Evolutionary conservation across 2,888 invertebrate species (phyloP).

Genomic region (Dicyrtoma fusca): DNA sequence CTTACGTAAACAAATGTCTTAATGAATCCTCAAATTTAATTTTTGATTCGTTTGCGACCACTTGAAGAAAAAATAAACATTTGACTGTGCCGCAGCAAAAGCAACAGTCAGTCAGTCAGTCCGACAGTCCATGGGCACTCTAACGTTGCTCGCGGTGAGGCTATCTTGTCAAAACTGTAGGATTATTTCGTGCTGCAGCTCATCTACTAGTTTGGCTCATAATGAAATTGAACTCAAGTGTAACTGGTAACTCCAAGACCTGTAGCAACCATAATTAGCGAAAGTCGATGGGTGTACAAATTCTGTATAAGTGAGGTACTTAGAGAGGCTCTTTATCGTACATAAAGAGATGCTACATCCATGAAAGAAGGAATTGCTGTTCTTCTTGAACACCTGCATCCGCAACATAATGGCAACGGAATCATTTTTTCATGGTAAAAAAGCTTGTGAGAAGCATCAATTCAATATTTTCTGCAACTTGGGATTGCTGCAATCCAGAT

Average conservation of each 20-base stretch:
- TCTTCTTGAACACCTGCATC: conserved; percentile 26
- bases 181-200: background rate
- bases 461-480: no score
- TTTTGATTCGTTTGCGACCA: no score
- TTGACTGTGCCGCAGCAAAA: no score
- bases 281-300: conserved; percentile 7
- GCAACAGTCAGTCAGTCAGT: background rate
- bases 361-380: background rate
- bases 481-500: no score
- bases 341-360: background rate
- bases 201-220: background rate
- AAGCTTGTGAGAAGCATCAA: no score
- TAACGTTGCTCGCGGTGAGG: no score
- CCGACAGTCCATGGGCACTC: background rate
- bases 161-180: background rate
- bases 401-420: conserved; percentile 8
- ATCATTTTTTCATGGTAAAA: no score
- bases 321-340: background rate
- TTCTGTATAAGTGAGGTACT: conserved; percentile 1
- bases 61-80: no score
- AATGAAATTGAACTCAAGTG: conserved; percentile 9
- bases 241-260: background rate
- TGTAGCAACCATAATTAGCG: conserved; percentile 18
- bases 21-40: no score
- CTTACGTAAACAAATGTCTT: no score